These are phyloP conservation scores for Dermochelys coriacea DNA, from an alignment of 2,797 vertebrate species.

Conservation along the genomic window DNA sequence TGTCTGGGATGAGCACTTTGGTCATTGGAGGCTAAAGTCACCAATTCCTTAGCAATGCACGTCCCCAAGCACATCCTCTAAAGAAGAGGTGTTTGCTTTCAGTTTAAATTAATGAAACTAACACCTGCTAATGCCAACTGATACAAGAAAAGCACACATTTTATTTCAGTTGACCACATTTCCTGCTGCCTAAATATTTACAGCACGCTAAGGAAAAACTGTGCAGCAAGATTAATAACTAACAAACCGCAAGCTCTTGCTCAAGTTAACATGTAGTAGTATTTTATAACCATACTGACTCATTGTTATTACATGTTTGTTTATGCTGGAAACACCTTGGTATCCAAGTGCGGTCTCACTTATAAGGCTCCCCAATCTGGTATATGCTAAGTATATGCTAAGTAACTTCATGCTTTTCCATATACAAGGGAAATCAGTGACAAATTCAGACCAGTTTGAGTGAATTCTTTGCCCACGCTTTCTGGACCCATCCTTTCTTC, in stretches of 20 bases:
- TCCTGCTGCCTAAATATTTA: slow-evolving; percentile 56
- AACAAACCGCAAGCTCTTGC: slow-evolving; percentile 47
- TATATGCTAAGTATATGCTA: neutral
- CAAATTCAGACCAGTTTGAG: neutral
- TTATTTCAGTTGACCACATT: slow-evolving; percentile 56
- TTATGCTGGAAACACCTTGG: neutral
- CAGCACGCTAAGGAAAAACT: slow-evolving; percentile 23
- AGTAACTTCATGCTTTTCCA: neutral
- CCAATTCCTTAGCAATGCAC: neutral
- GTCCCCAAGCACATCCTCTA: neutral
- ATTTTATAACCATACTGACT: neutral
- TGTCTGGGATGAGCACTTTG: neutral
- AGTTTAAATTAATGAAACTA: slow-evolving; percentile 18
- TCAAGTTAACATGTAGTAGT: neutral
- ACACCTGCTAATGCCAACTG: slow-evolving; percentile 39
- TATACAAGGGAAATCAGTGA: neutral
- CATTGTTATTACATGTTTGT: neutral
- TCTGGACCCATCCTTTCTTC: neutral
- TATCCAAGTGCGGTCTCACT: neutral
- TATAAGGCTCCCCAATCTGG: neutral
- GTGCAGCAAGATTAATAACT: slow-evolving; percentile 26
- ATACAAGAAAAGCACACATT: neutral
- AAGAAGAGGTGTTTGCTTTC: neutral
- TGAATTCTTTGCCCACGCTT: neutral
- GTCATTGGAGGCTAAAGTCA: neutral